A percentile compares a stretch with the other conserved stretches of the same genome.
phyloP scores from a whole-genome alignment of 2,113 vertebrate species.

The Irena cyanogastra region DNA sequence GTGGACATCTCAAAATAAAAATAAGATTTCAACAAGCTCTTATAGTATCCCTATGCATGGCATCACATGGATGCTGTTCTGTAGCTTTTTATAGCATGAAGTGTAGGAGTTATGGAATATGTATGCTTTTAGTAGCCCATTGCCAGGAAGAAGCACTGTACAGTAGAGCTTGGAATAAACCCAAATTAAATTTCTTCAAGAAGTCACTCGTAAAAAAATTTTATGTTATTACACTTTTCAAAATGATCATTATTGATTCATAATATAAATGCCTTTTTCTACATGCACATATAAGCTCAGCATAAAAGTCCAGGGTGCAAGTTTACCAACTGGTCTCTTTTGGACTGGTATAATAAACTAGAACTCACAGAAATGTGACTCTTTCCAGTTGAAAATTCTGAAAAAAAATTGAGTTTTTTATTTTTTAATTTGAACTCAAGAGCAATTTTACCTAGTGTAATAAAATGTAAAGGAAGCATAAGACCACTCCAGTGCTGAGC shows the following conservation, averaged over 20 bases:
- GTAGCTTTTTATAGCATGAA: conserved; percentile 32
- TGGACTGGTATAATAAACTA: not conserved
- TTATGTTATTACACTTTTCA: not conserved
- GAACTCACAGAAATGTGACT: not conserved
- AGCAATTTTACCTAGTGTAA: not conserved
- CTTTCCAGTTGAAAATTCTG: not conserved
- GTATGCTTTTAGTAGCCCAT: conserved; percentile 19
- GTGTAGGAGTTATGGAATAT: conserved; percentile 42
- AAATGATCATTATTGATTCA: not conserved
- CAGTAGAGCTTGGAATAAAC: conserved; percentile 18
- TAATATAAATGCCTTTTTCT: not conserved
- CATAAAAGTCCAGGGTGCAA: not conserved
- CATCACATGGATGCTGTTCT: conserved; percentile 4
- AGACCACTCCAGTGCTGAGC: not conserved
- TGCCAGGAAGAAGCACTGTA: conserved; percentile 21
- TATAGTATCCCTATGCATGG: conserved; percentile 16
- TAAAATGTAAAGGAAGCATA: not conserved
- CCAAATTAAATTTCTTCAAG: not conserved
- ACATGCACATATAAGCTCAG: not conserved
- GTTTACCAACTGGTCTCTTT: not conserved
- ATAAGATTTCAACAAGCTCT: not conserved
- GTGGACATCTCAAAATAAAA: not conserved
- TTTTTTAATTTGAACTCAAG: not conserved
- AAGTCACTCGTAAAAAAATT: not conserved
- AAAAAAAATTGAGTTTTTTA: not conserved